Evolutionary conservation across 2,113 vertebrate species (phyloP).

Genomic region (Herpetotheres cachinnans): DNA sequence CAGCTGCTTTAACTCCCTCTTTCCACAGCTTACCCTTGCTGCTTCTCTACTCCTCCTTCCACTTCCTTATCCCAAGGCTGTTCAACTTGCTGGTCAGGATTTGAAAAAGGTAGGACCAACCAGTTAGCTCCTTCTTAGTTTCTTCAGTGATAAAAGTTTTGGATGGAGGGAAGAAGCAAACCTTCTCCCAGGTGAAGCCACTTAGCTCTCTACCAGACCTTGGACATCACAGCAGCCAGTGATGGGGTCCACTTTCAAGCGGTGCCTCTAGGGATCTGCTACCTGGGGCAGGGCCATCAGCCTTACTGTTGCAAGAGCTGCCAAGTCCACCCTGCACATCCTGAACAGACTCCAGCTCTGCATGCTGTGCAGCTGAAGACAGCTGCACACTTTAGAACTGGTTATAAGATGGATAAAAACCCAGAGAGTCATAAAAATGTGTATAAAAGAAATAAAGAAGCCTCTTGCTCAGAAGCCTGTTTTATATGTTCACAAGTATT

Average conservation of each 20-base stretch:
- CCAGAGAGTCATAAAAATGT: not conserved
- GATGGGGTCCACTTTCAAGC: not conserved
- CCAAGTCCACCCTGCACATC: not conserved
- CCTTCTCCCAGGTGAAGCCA: not conserved
- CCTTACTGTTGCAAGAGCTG: not conserved
- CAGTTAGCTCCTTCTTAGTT: not conserved
- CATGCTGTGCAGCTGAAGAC: not conserved
- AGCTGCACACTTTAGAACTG: not conserved
- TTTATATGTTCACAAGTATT: constrained; percentile 10
- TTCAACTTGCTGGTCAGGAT: not conserved
- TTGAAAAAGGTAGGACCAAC: not conserved
- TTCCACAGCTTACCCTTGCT: not conserved
- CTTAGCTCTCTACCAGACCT: not conserved
- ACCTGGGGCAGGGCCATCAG: not conserved
- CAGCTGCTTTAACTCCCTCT: not conserved
- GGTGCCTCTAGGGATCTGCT: not conserved
- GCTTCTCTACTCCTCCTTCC: not conserved
- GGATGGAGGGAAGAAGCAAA: not conserved
- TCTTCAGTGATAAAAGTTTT: not conserved
- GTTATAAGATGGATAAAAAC: not conserved
- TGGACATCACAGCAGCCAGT: not conserved
- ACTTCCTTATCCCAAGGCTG: not conserved
- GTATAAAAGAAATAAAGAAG: not conserved
- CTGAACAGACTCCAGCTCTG: not conserved
- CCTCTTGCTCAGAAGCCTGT: not conserved